A percentile compares a stretch with the other conserved stretches of the same genome.
Conservation (phyloP, 2,888 invertebrate genomes). For the Drosophila conformis region DNA sequence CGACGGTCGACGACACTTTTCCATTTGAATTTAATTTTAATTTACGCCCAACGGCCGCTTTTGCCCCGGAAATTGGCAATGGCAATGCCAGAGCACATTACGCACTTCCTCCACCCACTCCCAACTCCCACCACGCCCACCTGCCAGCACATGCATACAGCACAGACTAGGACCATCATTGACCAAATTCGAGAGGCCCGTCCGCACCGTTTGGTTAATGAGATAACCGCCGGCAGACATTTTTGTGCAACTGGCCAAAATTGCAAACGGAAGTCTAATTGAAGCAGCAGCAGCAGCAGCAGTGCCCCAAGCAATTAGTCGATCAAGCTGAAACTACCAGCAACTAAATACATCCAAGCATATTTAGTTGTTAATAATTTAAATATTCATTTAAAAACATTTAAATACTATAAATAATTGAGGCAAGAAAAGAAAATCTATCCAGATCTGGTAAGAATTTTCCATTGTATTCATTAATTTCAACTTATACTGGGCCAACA, state of each 20-base stretch:
- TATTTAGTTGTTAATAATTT: background rate
- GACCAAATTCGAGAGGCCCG: slow-evolving; percentile 55
- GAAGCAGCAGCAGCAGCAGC: slow-evolving; percentile 41
- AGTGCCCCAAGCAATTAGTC: slow-evolving; percentile 53
- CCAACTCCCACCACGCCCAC: background rate
- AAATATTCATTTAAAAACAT: background rate
- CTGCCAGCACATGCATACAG: background rate
- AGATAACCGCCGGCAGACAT: slow-evolving; percentile 62
- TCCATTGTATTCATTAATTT: background rate
- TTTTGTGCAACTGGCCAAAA: slow-evolving; percentile 63
- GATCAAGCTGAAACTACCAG: slow-evolving; percentile 48
- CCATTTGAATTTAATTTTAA: slow-evolving; percentile 82
- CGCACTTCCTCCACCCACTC: slow-evolving; percentile 8
- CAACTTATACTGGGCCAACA: no score
- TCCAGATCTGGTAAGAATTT: no score
- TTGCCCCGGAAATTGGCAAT: slow-evolving; percentile 74
- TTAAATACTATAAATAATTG: background rate
- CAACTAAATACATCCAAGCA: slow-evolving; percentile 9
- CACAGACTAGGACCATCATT: background rate
- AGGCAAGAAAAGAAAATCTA: no score
- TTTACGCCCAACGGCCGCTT: slow-evolving; percentile 76
- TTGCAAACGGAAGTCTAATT: slow-evolving; percentile 70
- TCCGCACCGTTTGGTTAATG: slow-evolving; percentile 73
- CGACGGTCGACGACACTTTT: slow-evolving; percentile 69
- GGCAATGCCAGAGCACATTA: slow-evolving; percentile 54